Conservation (phyloP, 2,113 vertebrate species). For the Calidris pygmaea region DNA sequence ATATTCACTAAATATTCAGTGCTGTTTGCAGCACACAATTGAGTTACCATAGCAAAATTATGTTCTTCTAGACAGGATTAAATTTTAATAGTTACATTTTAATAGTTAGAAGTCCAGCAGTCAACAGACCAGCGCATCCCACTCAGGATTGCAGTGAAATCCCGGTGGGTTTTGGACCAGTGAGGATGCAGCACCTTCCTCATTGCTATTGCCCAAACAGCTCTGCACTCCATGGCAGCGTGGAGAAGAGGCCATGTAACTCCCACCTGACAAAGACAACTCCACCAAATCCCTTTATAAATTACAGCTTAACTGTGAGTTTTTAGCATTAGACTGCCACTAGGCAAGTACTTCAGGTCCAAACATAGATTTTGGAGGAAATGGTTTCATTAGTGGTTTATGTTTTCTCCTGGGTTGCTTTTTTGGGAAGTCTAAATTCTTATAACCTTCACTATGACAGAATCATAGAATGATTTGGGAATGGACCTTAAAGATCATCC, state of each 20-base stretch:
- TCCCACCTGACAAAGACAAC: not conserved
- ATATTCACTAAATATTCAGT: not conserved
- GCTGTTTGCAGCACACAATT: no score
- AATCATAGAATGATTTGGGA: no score
- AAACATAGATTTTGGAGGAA: not conserved
- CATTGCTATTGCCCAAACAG: not conserved
- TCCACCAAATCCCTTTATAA: not conserved
- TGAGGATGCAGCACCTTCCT: not conserved
- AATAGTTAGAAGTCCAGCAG: no score
- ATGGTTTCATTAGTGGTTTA: not conserved
- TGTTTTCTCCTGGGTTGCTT: not conserved
- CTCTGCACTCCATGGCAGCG: rapidly evolving
- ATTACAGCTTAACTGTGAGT: not conserved
- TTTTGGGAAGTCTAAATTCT: not conserved
- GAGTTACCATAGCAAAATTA: not conserved
- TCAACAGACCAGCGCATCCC: no score
- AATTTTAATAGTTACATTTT: not conserved
- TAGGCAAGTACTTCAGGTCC: not conserved
- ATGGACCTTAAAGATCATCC: no score
- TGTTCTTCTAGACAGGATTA: not conserved
- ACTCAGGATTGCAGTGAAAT: not conserved
- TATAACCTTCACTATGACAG: not conserved
- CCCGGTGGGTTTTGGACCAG: rapidly evolving
- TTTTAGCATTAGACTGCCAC: no score
- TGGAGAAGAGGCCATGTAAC: not conserved